Evolutionary conservation across 2,888 invertebrate species (phyloP), one percentile per base, ranked within the genome.

Genomic region (Octonoba sinensis): DNA sequence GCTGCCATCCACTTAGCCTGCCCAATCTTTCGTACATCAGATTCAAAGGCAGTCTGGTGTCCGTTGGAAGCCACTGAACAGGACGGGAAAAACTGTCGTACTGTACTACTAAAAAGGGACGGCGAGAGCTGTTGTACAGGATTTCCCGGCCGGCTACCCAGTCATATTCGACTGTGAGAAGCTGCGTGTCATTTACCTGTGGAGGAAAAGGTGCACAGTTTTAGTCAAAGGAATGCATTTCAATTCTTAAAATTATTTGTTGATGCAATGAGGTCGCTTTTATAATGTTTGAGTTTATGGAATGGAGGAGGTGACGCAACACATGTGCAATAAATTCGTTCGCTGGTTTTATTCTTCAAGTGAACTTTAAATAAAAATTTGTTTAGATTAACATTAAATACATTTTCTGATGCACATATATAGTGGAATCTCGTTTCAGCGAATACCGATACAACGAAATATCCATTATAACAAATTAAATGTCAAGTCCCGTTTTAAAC

Each of bases 11-110:
- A 3, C 93, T 94, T 62, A 97, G 89, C 86, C 96, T 91, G 84
- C 96, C 96, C 87, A 95, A 96, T 84, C 96, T 91, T 87, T 97
- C 96, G 87, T 97, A 97, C 86, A 96, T 96, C 27, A 97, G 90
- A 87, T 96, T 96, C 1, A 97, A 95, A 86, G 95, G 94, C 0
- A 95, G 93, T 87, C 95, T 95, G 84, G 95, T 93, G 13, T 94
- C 95, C 85, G 85, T 85, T 15, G 86, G 86, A 27, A 86, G 70
- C 85, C 86, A 86, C 67, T 86, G 85, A 20, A 85, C 83, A 8
- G 89, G 88, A 46, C 88, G 87, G 11, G 89, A 89, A 51, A 88
- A 87, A 56, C 86, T 86, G 83, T 89, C 88, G 84, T 89, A 89
- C 57, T 87, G 86, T 4, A 89, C 86, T 0, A 87, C 87, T 22